Evolutionary conservation across 2,113 vertebrate genomes (phyloP), one percentile per base, ranked within the genome.

Genomic region (Pao palembangensis): DNA sequence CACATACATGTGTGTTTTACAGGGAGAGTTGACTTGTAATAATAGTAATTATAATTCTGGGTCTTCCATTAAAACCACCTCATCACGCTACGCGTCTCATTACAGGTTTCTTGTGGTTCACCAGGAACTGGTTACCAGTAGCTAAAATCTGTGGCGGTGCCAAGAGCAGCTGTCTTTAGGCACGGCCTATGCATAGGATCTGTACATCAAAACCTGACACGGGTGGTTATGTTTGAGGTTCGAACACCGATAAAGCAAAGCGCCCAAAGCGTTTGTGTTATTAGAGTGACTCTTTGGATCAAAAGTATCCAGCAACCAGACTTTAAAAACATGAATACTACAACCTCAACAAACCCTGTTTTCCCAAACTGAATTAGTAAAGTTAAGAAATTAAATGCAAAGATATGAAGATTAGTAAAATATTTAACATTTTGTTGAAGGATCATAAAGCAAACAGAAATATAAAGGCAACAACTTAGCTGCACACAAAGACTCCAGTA

Each of bases 61-160:
- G 55, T 75, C 68, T 66, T 59, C 79, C 71, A 67, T 69, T 82
- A 75, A 85, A 85, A 69, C 73, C 63, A 54, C 51, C 18, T 71
- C 69, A 55, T 61, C 51, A 62, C 49, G 31, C 58, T 62, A 63
- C 55, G 69, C 64, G 23, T 78, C 58, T 80, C 58, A 76, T 80
- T 80, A 78, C 47, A 59, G 65, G 47, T 34, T 70, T 52, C 44
- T 50, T 44, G 53, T 28, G 42, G 47, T 38, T 61, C 20, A 20
- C 16, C 34, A 60, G 58, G 48, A 75, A 59, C 55, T 47, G 54
- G 54, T 62, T 59, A 53, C 70, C 53, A 52, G 51, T 13, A n/a
- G 48, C 47, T 43, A 19, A 11, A 43, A 19, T 51, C 42, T 20
- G 16, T 0, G 44, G 52, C 1, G 4, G 20, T 17, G 58, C 19